phyloP scores from a whole-genome alignment of 2,888 invertebrate species.

The Junonia oenone region DNA sequence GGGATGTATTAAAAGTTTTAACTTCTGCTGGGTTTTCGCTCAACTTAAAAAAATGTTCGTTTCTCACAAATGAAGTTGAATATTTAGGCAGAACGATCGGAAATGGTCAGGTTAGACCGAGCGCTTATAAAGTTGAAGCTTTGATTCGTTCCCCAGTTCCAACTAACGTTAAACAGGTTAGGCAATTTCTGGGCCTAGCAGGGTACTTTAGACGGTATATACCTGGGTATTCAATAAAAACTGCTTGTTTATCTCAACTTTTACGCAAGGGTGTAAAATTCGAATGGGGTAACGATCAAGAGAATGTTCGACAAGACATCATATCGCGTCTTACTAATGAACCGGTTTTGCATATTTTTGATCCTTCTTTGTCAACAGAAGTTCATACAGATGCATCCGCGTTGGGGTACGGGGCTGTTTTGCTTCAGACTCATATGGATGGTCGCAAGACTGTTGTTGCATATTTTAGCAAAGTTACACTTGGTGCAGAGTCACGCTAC shows the following conservation, averaged over 20 bases:
- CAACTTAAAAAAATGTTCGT: not conserved
- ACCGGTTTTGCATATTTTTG: not conserved
- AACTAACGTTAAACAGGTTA: not conserved
- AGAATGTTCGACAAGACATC: not conserved
- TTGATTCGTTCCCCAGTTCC: not conserved
- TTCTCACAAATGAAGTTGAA: not conserved
- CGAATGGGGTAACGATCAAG: constrained; percentile 5
- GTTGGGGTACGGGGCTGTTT: constrained; percentile 32
- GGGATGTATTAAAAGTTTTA: not conserved
- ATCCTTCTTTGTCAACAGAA: constrained; percentile 23
- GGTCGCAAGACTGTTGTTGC: constrained; percentile 14
- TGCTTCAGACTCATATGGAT: constrained; percentile 25
- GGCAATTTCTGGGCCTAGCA: not conserved
- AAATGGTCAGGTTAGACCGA: not conserved
- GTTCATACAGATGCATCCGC: constrained; percentile 34
- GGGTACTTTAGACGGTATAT: not conserved
- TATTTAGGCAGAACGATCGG: not conserved
- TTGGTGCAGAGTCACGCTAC: constrained; percentile 27
- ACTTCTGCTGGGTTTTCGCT: not conserved
- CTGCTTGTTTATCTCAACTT: not conserved
- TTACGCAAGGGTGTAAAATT: not conserved
- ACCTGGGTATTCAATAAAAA: not conserved
- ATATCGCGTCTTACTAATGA: not conserved
- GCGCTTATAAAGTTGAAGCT: not conserved
- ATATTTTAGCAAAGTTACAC: constrained; percentile 28